Evolutionary conservation across 2,888 invertebrate genomes (phyloP), one percentile per base, ranked within the genome.

Genomic region (Drosophila mayaguana): DNA sequence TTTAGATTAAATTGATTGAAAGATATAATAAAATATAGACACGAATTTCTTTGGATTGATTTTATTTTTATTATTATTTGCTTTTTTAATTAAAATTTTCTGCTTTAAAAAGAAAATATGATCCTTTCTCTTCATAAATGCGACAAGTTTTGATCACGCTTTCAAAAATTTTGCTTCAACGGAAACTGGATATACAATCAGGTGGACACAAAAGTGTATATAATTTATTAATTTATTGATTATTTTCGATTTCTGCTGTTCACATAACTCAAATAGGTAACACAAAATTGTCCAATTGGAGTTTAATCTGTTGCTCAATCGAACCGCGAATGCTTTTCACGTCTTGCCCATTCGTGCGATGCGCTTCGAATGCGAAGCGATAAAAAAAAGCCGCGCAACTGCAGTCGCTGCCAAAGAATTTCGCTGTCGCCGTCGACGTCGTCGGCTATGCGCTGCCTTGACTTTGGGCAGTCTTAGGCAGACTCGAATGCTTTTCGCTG

Each of bases 321-420:
- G 54, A 42, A 43, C 42, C 48, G 43, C 63, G 57, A 53, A 57
- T 55, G 67, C 67, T 70, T 50, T 69, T 55, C 55, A 80, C 88
- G 89, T 87, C 88, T 84, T 75, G 56, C 70, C 64, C 59, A 73
- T 55, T 78, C 73, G 77, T 75, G 73, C 50, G 70, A 63, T 76
- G 65, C 67, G 57, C 71, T 69, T 74, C 75, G 75, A 87, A 79
- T 87, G 86, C 60, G 61, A 32, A 14, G 32, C 12, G 18, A 50
- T 28, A 28, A n/a, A 32, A 28, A 28, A 32, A 50, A 18, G 57
- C 63, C 65, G 63, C 25, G 63, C 69, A 72, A 80, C 53, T 69
- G 73, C 81, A 56, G 45, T 70, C 42, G 45, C 64, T n/a, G 36
- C 71, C 28, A 57, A 36, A 76, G 76, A 80, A 75, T 75, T 51